phyloP scores from a whole-genome alignment of 2,888 invertebrate species.

The Dicycla oo region DNA sequence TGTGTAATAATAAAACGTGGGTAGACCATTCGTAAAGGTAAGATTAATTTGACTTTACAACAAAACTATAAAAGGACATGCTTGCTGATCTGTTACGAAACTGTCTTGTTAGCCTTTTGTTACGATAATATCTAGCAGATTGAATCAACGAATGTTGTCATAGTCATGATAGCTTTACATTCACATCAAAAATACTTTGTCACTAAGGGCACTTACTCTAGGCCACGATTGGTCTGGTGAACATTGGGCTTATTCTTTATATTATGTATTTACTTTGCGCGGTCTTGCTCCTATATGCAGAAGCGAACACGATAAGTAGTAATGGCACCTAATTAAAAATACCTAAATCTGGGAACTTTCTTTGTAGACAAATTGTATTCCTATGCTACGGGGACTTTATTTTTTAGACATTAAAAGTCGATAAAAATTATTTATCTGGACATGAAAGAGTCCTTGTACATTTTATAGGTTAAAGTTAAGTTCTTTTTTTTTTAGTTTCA shows the following conservation, averaged over 20 bases:
- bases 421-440: background rate
- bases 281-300: background rate
- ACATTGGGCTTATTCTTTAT: background rate
- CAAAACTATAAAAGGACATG: slow-evolving; percentile 62
- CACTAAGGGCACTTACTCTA: background rate
- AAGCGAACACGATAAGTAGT: background rate
- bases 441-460: background rate
- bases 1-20: slow-evolving; percentile 69
- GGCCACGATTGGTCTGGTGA: background rate
- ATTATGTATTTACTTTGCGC: background rate
- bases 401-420: background rate
- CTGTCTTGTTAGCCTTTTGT: slow-evolving; percentile 48
- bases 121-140: slow-evolving; percentile 43
- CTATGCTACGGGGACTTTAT: no score
- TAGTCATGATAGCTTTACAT: slow-evolving; percentile 24
- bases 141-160: slow-evolving; percentile 36
- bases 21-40: slow-evolving; percentile 69
- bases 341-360: background rate
- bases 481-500: slow-evolving; percentile 40
- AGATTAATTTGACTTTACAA: slow-evolving; percentile 70
- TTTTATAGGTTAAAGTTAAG: slow-evolving; percentile 1
- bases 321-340: background rate
- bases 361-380: background rate
- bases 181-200: slow-evolving; percentile 3
- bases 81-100: slow-evolving; percentile 54